Evolutionary conservation across 2,797 vertebrate species (phyloP).

Genomic region (Anisognathus igniventris): DNA sequence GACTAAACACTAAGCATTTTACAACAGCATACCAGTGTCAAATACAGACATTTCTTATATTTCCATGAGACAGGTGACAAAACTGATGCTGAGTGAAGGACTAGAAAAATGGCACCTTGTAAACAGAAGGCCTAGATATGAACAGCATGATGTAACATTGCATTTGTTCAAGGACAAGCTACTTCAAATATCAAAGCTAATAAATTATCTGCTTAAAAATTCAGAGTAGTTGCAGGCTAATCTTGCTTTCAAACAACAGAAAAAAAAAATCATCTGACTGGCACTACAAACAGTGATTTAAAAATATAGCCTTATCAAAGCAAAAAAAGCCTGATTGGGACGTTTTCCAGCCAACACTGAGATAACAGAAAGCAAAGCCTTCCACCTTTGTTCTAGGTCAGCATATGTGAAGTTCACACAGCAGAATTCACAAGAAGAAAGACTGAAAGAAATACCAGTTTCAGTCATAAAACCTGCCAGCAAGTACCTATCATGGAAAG

Average conservation of each 20-base stretch:
- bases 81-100: not conserved
- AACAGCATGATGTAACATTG: not conserved
- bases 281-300: conserved; percentile 23
- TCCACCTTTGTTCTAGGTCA: conserved; percentile 38
- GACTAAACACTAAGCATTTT: not conserved
- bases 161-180: conserved; percentile 16
- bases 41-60: not conserved
- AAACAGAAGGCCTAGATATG: not conserved
- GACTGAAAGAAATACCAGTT: not conserved
- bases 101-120: not conserved
- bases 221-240: not conserved
- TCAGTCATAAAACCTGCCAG: not conserved
- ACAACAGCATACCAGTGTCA: not conserved
- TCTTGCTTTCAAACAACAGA: not conserved
- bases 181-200: not conserved
- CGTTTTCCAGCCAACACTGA: not conserved
- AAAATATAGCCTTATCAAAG: conserved; percentile 23
- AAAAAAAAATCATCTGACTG: conserved; percentile 1
- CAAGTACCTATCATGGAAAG: not conserved
- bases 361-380: conserved; percentile 4
- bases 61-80: not conserved
- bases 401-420: conserved; percentile 28
- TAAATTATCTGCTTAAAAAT: not conserved
- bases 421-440: conserved; percentile 4
- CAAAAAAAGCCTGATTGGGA: not conserved